Evolutionary conservation across 2,113 vertebrate genomes (phyloP), one percentile per base, ranked within the genome.

Genomic region (Nesoenas mayeri): DNA sequence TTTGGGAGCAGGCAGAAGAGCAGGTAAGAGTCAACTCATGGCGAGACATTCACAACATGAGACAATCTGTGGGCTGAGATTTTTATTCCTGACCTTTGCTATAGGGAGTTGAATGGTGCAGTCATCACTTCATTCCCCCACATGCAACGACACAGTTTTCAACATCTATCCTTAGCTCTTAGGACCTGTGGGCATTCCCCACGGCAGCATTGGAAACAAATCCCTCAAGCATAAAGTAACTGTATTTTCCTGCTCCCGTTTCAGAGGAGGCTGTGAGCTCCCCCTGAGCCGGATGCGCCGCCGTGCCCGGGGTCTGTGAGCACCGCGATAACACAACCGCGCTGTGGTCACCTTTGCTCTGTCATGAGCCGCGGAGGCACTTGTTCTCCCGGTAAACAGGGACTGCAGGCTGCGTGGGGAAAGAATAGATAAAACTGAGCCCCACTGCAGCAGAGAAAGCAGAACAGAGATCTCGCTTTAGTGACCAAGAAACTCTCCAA

Each of bases 51-150:
- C 64, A 48, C 2, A 2, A 60, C 16, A 38, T 26, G 86, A 69
- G 24, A 34, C 22, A 42, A 29, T 57, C 18, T 47, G 36, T 42
- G 54, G 95, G 74, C 36, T 47, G 74, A 78, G 42, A 66, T 42
- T 91, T 92, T 96, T 73, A 2, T 34, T 82, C 82, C 32, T 91
- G 67, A 82, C 56, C 47, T 95, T 80, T 91, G 56, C 67, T 51
- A 7, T 12, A 17, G 29, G 42, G 47, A 73, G 71, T 32, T 58
- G 62, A 90, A 60, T 20, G 26, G 50, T n/a, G 58, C 70, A 69
- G 61, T 26, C 77, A 57, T 34, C 38, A 79, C 19, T 58, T 79
- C 51, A 13, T 51, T 58, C 40, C 66, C 87, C 58, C 66, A 13
- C 4, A 1, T 58, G 60, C 29, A 78, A 57, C 60, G 77, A 56